Evolutionary conservation across 2,888 invertebrate genomes (phyloP).

Genomic region (Helicoverpa assulta): DNA sequence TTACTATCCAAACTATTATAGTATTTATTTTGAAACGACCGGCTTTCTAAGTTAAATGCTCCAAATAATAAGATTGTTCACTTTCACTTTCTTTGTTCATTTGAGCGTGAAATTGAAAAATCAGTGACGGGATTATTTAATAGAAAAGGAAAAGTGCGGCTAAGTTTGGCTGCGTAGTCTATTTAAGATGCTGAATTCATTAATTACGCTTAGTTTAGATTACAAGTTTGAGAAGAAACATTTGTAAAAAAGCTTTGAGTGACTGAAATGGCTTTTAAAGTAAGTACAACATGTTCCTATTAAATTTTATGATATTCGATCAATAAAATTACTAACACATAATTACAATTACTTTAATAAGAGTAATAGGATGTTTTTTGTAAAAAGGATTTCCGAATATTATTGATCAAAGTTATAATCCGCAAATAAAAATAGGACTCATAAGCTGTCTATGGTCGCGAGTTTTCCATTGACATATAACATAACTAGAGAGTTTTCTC

Average conservation of each 20-base stretch:
- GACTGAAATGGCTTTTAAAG: conserved; percentile 65
- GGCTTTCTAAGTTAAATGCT: conserved; percentile 30
- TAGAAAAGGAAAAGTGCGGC: conserved; percentile 66
- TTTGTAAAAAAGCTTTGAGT: conserved; percentile 39
- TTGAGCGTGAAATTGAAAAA: conserved; percentile 82
- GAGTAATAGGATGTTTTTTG: neutral
- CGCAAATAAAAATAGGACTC: too few species aligned
- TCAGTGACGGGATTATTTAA: conserved; percentile 68
- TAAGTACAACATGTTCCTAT: conserved; percentile 61
- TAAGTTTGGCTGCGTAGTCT: conserved; percentile 59
- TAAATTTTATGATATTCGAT: too few species aligned
- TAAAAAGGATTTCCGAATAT: too few species aligned
- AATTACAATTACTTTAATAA: neutral
- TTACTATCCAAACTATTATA: neutral
- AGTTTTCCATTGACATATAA: too few species aligned
- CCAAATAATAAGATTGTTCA: conserved; percentile 60
- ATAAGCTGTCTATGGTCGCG: too few species aligned
- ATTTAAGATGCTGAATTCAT: conserved; percentile 72
- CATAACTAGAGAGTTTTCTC: too few species aligned
- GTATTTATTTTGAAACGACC: conserved; percentile 8
- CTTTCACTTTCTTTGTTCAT: conserved; percentile 82
- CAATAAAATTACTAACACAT: neutral
- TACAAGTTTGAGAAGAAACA: conserved; percentile 56
- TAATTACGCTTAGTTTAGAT: conserved; percentile 68
- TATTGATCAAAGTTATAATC: too few species aligned